Evolutionary conservation across 2,888 invertebrate genomes (phyloP), one percentile per base, ranked within the genome.

Genomic region (Neria commutata): DNA sequence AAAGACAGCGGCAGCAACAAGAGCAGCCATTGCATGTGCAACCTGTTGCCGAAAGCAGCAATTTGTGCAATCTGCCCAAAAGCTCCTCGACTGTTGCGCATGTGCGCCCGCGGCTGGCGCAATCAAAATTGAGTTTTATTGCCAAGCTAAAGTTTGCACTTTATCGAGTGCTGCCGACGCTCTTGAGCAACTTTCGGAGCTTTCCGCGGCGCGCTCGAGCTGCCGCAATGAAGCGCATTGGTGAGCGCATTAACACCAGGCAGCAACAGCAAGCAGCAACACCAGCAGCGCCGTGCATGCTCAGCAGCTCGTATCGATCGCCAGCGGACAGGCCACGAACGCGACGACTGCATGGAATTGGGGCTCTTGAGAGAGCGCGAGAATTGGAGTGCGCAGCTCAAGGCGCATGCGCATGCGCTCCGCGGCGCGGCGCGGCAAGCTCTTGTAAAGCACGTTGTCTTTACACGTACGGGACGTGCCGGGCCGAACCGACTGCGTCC

Each of bases 361-460:
- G 6, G 19, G 42, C 42, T 42, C 3, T 8, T n/a, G n/a, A n/a
- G n/a, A n/a, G 42, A 42, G 42, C 17, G 19, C 6, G 37, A 37
- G 37, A 37, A 42, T 53, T 53, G 23, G 26, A 59, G 59, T 56
- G 52, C 46, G 45, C 52, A 54, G 58, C 46, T 19, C 23, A 5
- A n/a, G 46, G 23, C 25, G 24, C 24, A 21, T 11, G 19, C n/a
- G 45, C 23, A 2, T 52, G 21, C 16, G 40, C 42, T 45, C 53
- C 50, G 60, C 59, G 37, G 53, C 67, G 62, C 66, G 61, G 8
- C n/a, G 23, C 25, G 24, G n/a, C 4, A 19, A n/a, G 25, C 48
- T 16, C 16, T 25, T 11, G 3, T n/a, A 33, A 8, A 10, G 16
- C 29, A 16, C 10, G 24, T 4, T 11, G 48, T 48, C 25, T 25